A percentile compares a stretch with the other conserved stretches of the same genome.
Evolutionary conservation across 2,888 invertebrate species (phyloP).

Genomic region (Acleris cristana): DNA sequence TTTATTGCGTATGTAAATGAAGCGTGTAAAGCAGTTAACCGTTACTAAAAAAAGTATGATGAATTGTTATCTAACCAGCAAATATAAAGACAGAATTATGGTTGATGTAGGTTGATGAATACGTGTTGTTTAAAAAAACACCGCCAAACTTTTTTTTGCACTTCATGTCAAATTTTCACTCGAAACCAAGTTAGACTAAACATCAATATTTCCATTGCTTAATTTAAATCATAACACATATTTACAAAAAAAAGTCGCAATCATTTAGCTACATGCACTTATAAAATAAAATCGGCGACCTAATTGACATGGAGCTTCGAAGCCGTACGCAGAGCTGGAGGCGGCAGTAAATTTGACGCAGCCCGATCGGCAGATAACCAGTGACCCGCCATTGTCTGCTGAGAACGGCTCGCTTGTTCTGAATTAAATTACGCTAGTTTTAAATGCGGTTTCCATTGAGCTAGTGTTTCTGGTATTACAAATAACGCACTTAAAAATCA

Average conservation of each 20-base stretch:
- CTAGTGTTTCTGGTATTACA: background rate
- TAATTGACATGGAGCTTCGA: slow-evolving; percentile 26
- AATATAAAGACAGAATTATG: too few relatives aligned
- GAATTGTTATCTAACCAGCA: too few relatives aligned
- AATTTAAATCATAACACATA: too few relatives aligned
- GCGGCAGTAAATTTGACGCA: slow-evolving; percentile 71
- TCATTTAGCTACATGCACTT: background rate
- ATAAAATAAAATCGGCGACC: slow-evolving; percentile 12
- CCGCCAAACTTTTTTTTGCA: too few relatives aligned
- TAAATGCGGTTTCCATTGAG: slow-evolving; percentile 12
- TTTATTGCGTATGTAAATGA: background rate
- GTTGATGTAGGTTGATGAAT: too few relatives aligned
- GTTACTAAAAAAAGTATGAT: too few relatives aligned
- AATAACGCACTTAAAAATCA: background rate
- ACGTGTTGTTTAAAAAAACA: too few relatives aligned
- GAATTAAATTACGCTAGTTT: slow-evolving; percentile 33
- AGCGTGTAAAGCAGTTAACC: too few relatives aligned
- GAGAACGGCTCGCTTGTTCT: slow-evolving; percentile 53
- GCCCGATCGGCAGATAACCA: slow-evolving; percentile 76
- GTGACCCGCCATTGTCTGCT: slow-evolving; percentile 76
- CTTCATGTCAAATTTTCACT: too few relatives aligned
- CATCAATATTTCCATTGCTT: too few relatives aligned
- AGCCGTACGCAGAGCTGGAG: slow-evolving; percentile 40
- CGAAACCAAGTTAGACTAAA: too few relatives aligned
- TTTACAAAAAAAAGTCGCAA: too few relatives aligned